A percentile compares a stretch with the other conserved stretches of the same genome.
Conservation (phyloP, 2,888 invertebrate genomes). For the Apoderus coryli region DNA sequence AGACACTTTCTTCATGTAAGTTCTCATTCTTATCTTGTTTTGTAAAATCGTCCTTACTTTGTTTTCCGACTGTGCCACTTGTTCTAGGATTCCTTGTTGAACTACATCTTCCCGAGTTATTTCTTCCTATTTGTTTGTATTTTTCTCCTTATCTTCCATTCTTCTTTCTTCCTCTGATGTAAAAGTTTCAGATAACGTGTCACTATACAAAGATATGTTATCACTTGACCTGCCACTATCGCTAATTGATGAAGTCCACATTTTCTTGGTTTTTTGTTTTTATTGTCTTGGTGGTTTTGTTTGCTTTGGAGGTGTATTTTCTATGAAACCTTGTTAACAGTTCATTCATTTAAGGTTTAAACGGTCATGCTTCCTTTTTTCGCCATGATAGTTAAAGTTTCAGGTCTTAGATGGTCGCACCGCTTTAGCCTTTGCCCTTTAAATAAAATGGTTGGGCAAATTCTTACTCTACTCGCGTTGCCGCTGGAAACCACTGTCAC, state of each 20-base stretch:
- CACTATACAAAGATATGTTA: constrained; percentile 3
- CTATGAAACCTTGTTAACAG: too few relatives aligned
- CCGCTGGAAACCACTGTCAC: constrained; percentile 1
- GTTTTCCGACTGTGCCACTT: too few relatives aligned
- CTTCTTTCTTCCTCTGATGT: constrained; percentile 2
- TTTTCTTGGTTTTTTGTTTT: too few relatives aligned
- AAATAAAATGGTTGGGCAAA: neutral
- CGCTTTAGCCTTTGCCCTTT: constrained; percentile 1
- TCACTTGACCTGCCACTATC: constrained; percentile 12
- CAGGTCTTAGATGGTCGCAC: neutral
- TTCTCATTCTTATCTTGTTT: too few relatives aligned
- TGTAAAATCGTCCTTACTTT: too few relatives aligned
- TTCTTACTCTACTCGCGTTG: neutral
- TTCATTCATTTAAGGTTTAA: neutral
- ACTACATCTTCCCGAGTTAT: too few relatives aligned
- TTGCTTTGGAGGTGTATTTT: too few relatives aligned
- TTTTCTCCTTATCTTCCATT: neutral
- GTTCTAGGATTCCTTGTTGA: too few relatives aligned
- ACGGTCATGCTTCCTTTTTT: constrained; percentile 2
- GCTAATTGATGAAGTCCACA: too few relatives aligned
- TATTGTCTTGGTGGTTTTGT: too few relatives aligned
- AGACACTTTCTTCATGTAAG: too few relatives aligned
- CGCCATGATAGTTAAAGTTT: neutral
- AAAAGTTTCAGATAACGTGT: constrained; percentile 1
- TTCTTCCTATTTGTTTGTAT: too few relatives aligned